A percentile compares a stretch with the other conserved stretches of the same genome.
phyloP scores from a whole-genome alignment of 2,888 invertebrate species.

The Apeira syringaria region DNA sequence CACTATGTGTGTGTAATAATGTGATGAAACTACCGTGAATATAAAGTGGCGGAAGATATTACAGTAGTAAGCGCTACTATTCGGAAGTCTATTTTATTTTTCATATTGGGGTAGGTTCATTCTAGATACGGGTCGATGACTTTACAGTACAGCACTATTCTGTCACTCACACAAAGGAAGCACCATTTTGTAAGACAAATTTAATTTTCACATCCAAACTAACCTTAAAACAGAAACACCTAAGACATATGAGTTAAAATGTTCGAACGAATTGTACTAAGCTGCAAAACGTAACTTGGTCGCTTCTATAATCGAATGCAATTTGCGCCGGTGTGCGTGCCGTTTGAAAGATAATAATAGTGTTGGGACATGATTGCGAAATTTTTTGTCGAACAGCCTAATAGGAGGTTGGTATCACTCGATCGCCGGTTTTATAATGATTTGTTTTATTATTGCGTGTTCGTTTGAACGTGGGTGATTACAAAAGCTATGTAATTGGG shows the following conservation, averaged over 20 bases:
- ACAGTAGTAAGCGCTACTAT: conserved; percentile 38
- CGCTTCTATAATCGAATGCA: conserved; percentile 59
- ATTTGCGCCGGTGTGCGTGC: conserved; percentile 53
- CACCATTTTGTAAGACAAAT: conserved; percentile 39
- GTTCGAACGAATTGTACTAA: conserved; percentile 11
- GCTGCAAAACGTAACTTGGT: conserved; percentile 41
- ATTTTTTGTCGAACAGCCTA: conserved; percentile 60
- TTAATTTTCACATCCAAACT: conserved; percentile 14
- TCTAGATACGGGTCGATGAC: conserved; percentile 71
- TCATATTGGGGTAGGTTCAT: conserved; percentile 76
- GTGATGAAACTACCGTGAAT: conserved; percentile 31
- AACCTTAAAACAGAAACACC: conserved; percentile 30
- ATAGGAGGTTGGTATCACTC: conserved; percentile 41
- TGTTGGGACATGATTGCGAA: conserved; percentile 66
- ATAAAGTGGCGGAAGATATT: conserved; percentile 38
- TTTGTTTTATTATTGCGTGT: conserved; percentile 46
- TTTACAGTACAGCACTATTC: conserved; percentile 32
- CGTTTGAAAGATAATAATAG: conserved; percentile 62
- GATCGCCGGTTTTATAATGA: conserved; percentile 34
- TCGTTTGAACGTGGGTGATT: conserved; percentile 40
- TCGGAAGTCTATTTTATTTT: conserved; percentile 51
- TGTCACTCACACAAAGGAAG: conserved; percentile 39
- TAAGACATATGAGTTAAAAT: conserved; percentile 39
- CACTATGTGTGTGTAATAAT: background rate
- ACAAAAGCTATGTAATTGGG: conserved; percentile 34